A percentile compares a stretch with the other conserved stretches of the same genome.
Evolutionary conservation across 2,113 vertebrate genomes (phyloP).

Genomic region (Pelecanus crispus): DNA sequence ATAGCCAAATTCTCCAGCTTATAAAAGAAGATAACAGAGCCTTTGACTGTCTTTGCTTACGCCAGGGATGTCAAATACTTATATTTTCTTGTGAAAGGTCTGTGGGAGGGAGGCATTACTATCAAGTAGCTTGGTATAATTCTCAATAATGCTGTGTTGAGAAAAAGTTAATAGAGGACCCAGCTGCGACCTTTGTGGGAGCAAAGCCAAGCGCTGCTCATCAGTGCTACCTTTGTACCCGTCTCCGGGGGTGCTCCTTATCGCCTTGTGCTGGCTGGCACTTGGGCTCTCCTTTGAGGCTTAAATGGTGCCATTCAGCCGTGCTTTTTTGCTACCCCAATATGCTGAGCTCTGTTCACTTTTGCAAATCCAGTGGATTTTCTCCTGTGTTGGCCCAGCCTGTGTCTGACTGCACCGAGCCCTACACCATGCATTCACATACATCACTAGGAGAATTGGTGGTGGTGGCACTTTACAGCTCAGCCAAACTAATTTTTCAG

Average conservation of each 20-base stretch:
- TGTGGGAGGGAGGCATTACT: background rate
- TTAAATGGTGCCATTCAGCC: constrained; percentile 10
- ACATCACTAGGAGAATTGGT: accelerated
- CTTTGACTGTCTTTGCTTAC: background rate
- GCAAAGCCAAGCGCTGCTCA: background rate
- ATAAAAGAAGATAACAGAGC: background rate
- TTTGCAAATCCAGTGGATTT: background rate
- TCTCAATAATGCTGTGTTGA: constrained; percentile 34
- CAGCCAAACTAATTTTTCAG: background rate
- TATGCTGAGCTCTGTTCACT: background rate
- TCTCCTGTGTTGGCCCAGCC: background rate
- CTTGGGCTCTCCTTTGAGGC: constrained; percentile 35
- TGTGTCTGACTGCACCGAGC: background rate
- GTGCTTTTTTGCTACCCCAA: background rate
- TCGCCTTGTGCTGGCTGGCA: constrained; percentile 50
- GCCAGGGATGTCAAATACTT: background rate
- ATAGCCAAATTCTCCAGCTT: background rate
- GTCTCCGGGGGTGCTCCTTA: background rate
- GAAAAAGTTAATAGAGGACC: constrained; percentile 17
- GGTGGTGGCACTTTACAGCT: background rate
- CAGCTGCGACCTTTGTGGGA: constrained; percentile 45
- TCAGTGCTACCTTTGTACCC: constrained; percentile 55
- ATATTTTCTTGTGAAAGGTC: background rate
- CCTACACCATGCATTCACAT: background rate
- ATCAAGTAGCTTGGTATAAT: background rate